Evolutionary conservation across 2,797 vertebrate genomes (phyloP), one percentile per base, ranked within the genome.

Genomic region (Sibirionetta formosa): DNA sequence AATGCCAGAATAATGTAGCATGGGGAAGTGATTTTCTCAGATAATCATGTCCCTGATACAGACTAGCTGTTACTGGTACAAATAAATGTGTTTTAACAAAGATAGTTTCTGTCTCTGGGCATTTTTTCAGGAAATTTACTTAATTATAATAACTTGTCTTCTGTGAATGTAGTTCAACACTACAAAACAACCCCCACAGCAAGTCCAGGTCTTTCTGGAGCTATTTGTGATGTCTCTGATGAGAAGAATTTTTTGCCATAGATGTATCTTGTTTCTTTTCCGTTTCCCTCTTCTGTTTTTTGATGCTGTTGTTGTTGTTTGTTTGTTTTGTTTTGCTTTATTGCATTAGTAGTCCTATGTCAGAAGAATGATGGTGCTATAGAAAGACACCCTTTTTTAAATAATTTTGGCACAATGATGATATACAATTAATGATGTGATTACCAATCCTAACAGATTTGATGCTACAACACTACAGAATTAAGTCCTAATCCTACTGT

Each of bases 71-170:
- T 61, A 44, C 58, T 61, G 15, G 23, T 63, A 90, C 11, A 69
- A 70, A 75, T 50, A 23, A 11, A 3, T 54, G 2, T 70, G 11
- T 68, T 86, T 87, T 65, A 72, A 57, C 50, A 69, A 82, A 12
- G 29, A 13, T 22, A 66, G 9, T 4, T 88, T 89, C 72, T 86
- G 8, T 14, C 31, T 61, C 36, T 20, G 26, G 35, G 8, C 14
- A 80, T 3, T 79, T 72, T 83, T 53, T 65, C 7, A 44, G 20
- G 14, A 90, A 66, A 77, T 69, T 14, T 50, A 29, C 46, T 73
- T 79, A 36, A 24, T 85, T 77, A 40, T 61, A 57, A 63, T 46
- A 88, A 66, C 36, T 60, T 58, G 20, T 60, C 16, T 88, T 93
- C 33, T 72, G 19, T 38, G 48, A 3, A 17, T 76, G 16, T 58